Evolutionary conservation across 2,113 vertebrate genomes (phyloP).

Genomic region (Lota lota): DNA sequence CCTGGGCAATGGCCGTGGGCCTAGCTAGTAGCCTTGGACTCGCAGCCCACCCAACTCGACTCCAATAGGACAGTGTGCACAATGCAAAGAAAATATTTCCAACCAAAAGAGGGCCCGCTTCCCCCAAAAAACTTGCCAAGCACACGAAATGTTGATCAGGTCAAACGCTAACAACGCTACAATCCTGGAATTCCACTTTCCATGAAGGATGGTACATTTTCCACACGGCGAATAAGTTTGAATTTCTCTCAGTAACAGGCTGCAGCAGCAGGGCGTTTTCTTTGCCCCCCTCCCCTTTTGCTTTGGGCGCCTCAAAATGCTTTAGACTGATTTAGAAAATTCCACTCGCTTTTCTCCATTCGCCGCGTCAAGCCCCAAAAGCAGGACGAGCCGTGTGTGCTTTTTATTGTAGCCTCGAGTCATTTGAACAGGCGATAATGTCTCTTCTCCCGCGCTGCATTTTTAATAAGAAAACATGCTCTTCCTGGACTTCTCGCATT

Average conservation of each 20-base stretch:
- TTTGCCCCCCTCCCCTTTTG: slow-evolving; percentile 51
- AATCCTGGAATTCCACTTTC: slow-evolving; percentile 33
- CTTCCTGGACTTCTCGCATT: slow-evolving; percentile 55
- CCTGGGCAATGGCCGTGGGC: slow-evolving; percentile 62
- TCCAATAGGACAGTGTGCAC: slow-evolving; percentile 54
- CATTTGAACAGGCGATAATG: slow-evolving; percentile 25
- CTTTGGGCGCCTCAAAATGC: slow-evolving; percentile 40
- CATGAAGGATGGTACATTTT: slow-evolving; percentile 36
- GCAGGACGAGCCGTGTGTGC: slow-evolving; percentile 12
- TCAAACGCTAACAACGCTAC: not conserved
- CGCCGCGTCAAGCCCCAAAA: slow-evolving; percentile 27
- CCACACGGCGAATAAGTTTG: slow-evolving; percentile 68
- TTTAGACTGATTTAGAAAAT: slow-evolving; percentile 41
- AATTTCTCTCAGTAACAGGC: slow-evolving; percentile 63
- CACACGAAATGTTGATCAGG: not conserved
- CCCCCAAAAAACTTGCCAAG: slow-evolving; percentile 6
- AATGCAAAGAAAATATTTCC: slow-evolving; percentile 56
- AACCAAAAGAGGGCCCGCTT: slow-evolving; percentile 19
- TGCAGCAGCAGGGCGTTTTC: slow-evolving; percentile 73
- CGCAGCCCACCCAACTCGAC: slow-evolving; percentile 61
- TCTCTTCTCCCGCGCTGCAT: slow-evolving; percentile 57
- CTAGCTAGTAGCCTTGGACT: slow-evolving; percentile 63
- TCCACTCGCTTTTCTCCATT: slow-evolving; percentile 51
- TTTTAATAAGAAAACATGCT: slow-evolving; percentile 41
- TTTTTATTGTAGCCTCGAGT: slow-evolving; percentile 46